Base-by-base conservation (phyloP, 2,113 vertebrate genomes). In the Rissa tridactyla region DNA sequence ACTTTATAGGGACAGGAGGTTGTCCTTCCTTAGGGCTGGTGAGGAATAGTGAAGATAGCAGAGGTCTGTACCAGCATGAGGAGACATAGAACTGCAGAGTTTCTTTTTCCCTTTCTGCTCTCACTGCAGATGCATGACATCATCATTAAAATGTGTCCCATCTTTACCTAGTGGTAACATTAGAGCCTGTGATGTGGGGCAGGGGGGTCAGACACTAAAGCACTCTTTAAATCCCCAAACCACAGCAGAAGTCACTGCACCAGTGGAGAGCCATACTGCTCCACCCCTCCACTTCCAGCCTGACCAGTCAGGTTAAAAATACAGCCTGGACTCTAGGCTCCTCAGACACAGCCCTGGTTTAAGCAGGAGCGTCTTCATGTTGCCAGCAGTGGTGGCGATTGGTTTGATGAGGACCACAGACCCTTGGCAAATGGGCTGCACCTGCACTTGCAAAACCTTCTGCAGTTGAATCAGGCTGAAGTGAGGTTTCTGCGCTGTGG, bases 391-490 rank as follows among this genome's bases (percentile, higher is more conserved):
- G 29, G 34, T 79, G 72, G 55, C 52, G 87, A 91, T 89, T 60
- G 94, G 82, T 97, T 97, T 97, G 91, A 91, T 61, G 94, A 97
- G 77, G 94, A 96, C 96, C 95, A 82, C 96, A 97, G 92, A 70
- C 44, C 46, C 77, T 91, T 98, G 97, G 98, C 96, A 89, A 76
- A 92, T 20, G 18, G 65, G 15, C 36, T 91, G 38, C 15, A 5
- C 32, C 75, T 88, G 57, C 38, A 22, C 78, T 93, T 98, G 95
- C 94, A 92, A 97, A 95, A 90, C 40, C 30, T 93, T 70, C 55
- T 58, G 54, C 77, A 49, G 51, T 57, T 87, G 49, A 91, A 65
- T 72, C 78, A 83, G 8, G 61, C 78, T 93, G 65, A 96, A 96
- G 42, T 80, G 88, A 96, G 82, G 30, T 94, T 97, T 97, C 87